A percentile compares a stretch with the other conserved stretches of the same genome.
Conservation (phyloP, 2,888 invertebrate genomes). For the Byasa hedistus region DNA sequence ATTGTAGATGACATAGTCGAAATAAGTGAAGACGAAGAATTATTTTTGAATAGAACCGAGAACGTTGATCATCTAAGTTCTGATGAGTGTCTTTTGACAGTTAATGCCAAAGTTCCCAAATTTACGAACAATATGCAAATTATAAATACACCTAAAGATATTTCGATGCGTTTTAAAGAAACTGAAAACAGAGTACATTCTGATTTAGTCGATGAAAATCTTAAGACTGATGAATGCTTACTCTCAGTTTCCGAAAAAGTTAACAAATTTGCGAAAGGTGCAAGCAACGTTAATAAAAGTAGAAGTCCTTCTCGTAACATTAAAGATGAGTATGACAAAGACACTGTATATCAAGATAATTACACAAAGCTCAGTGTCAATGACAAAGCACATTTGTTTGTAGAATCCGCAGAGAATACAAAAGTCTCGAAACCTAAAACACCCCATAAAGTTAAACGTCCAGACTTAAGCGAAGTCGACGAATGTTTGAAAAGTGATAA, state of each 20-base stretch:
- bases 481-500: slow-evolving; percentile 80
- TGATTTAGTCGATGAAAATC: slow-evolving; percentile 72
- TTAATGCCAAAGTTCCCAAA: slow-evolving; percentile 79
- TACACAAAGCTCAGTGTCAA: slow-evolving; percentile 81
- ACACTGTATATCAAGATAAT: slow-evolving; percentile 73
- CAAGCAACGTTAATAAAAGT: slow-evolving; percentile 57
- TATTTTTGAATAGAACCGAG: slow-evolving; percentile 62
- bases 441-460: slow-evolving; percentile 66
- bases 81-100: slow-evolving; percentile 77
- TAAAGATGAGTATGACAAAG: slow-evolving; percentile 74
- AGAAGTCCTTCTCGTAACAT: slow-evolving; percentile 65
- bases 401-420: slow-evolving; percentile 81
- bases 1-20: slow-evolving; percentile 79
- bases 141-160: slow-evolving; percentile 52
- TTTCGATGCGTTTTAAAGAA: slow-evolving; percentile 52
- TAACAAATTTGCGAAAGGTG: slow-evolving; percentile 81
- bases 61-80: slow-evolving; percentile 58
- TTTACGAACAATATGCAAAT: slow-evolving; percentile 68
- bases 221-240: slow-evolving; percentile 81
- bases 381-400: slow-evolving; percentile 83
- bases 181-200: slow-evolving; percentile 68
- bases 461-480: slow-evolving; percentile 78
- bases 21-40: slow-evolving; percentile 76
- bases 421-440: slow-evolving; percentile 65
- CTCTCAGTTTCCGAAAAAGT: slow-evolving; percentile 86